Evolutionary conservation across 1,140 invertebrate genomes (phyloP), one percentile per base, ranked within the genome.

Genomic region (Drosophila rhopaloa): DNA sequence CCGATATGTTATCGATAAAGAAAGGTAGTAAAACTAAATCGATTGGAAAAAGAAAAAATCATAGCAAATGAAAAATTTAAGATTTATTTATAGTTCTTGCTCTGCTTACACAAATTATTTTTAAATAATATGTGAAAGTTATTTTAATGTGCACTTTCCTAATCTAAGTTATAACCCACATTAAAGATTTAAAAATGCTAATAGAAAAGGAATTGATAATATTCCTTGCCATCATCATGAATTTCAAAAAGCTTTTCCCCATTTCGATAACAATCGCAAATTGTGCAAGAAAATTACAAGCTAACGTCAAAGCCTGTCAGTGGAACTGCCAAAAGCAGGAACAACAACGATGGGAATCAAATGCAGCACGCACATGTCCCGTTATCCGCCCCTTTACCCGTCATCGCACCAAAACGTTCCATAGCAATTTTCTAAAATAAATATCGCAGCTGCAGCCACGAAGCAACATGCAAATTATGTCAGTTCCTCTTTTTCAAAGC

Each of bases 381-480:
- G 40, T 29, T 53, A 32, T 29, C 14, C 47, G 46, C 24, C 60
- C 24, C 19, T 67, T 71, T 37, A 41, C 48, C 62, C 53, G 27
- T 48, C 41, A 38, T 41, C 47, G 6, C 19, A 24, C 55, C 41
- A 48, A 41, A 40, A 47, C 60, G 60, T 78, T 76, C 65, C 77
- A 59, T 75, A 37, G 41, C 75, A 86, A 88, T 85, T 85, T 70
- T 70, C 67, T 79, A 82, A 68, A 86, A 82, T 79, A 86, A 88
- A 86, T 79, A 86, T 83, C 62, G 70, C 65, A 77, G 76, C 76
- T 75, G 57, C 44, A 65, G 58, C 60, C 67, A 68, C 68, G 58
- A 50, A 50, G 68, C 53, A 50, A 72, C 83, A 88, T 88, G 82
- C 82, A 86, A 88, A 86, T 86, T 82, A 86, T 88, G 82, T 76